A percentile compares a stretch with the other conserved stretches of the same genome.
Evolutionary conservation across 2,888 invertebrate genomes (phyloP).

Genomic region (Ectobius pallidus): DNA sequence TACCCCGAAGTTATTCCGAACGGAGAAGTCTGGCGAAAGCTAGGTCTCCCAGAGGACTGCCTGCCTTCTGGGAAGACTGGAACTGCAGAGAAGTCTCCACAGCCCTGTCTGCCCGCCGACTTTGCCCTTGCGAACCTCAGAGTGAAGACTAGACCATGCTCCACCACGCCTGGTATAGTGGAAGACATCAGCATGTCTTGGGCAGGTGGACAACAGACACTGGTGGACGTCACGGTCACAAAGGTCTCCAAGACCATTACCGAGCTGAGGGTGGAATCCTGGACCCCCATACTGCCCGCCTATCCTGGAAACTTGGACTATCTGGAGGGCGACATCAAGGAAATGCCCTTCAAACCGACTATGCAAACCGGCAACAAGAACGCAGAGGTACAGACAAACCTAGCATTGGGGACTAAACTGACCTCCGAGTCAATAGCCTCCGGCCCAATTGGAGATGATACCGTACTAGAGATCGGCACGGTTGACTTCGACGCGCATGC

Average conservation of each 20-base stretch:
- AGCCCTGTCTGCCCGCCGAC: too few relatives aligned
- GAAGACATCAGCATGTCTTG: background rate
- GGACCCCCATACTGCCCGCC: background rate
- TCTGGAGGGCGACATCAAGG: too few relatives aligned
- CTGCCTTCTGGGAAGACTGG: too few relatives aligned
- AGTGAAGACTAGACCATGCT: too few relatives aligned
- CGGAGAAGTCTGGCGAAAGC: too few relatives aligned
- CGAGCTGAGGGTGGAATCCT: background rate
- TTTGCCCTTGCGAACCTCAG: too few relatives aligned
- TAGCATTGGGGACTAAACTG: background rate
- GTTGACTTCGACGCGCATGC: background rate
- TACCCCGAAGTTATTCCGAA: too few relatives aligned
- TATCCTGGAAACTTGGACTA: too few relatives aligned
- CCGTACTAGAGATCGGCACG: background rate
- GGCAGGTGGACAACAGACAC: background rate
- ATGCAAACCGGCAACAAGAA: background rate
- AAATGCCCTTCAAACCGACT: background rate
- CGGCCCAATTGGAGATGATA: background rate
- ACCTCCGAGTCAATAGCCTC: background rate
- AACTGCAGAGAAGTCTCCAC: too few relatives aligned
- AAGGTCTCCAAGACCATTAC: background rate
- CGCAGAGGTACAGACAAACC: background rate
- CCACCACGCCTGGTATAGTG: too few relatives aligned
- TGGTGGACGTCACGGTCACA: background rate
- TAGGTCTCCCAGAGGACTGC: too few relatives aligned